phyloP scores from a whole-genome alignment of 2,888 invertebrate genomes.

The Halocaridina rubra region DNA sequence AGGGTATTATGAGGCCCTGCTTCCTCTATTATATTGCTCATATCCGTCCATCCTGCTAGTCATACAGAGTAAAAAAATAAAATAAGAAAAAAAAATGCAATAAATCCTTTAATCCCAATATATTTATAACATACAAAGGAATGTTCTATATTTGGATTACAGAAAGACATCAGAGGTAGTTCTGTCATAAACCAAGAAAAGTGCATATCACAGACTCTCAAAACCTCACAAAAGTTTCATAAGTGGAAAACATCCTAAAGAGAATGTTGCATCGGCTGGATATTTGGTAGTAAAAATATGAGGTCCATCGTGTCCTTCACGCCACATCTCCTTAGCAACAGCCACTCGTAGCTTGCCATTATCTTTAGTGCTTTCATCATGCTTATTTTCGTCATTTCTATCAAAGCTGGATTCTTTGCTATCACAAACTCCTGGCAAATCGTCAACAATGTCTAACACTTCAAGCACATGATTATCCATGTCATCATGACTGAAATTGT shows the following conservation, averaged over 20 bases:
- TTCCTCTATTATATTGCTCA: too few relatives aligned
- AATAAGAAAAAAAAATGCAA: too few relatives aligned
- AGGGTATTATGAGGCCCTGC: too few relatives aligned
- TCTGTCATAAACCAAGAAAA: too few relatives aligned
- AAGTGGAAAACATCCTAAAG: constrained; percentile 44
- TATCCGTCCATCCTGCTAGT: too few relatives aligned
- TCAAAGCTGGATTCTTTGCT: background rate
- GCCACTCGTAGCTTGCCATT: background rate
- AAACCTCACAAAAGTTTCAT: constrained; percentile 22
- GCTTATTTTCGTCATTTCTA: background rate
- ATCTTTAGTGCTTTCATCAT: too few relatives aligned
- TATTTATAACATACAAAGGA: too few relatives aligned
- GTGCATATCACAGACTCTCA: too few relatives aligned
- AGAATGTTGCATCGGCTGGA: constrained; percentile 44
- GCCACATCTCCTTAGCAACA: constrained; percentile 32
- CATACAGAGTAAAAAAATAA: too few relatives aligned
- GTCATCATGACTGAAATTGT: constrained; percentile 45
- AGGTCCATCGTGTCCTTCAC: constrained; percentile 16
- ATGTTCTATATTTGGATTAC: too few relatives aligned
- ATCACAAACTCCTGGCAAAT: background rate
- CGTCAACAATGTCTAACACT: constrained; percentile 6
- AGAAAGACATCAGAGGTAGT: too few relatives aligned
- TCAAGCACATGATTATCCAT: constrained; percentile 40
- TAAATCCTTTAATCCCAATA: too few relatives aligned
- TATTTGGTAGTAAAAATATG: constrained; percentile 40